Percentiles rank a stretch among this genome's conserved stretches.
Evolutionary conservation across 2,113 vertebrate genomes (phyloP).

Genomic region (Otocyon megalotis): DNA sequence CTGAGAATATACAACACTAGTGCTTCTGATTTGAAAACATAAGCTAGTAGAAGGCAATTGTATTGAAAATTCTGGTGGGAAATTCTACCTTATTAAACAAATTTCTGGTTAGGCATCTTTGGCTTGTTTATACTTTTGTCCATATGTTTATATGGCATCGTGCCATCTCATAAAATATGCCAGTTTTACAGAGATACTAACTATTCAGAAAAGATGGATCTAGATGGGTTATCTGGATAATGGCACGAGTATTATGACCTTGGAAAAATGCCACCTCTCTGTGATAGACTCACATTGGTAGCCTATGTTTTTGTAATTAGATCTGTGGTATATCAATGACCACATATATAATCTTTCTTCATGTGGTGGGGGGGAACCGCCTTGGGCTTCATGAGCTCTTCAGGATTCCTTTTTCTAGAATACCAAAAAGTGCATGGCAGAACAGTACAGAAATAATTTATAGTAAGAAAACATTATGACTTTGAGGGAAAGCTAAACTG

Average conservation of each 20-base stretch:
- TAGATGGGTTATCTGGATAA: constrained; percentile 58
- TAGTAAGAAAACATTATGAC: constrained; percentile 10
- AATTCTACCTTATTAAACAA: constrained; percentile 55
- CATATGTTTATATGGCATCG: constrained; percentile 62
- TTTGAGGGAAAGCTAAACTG: neutral
- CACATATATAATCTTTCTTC: constrained; percentile 32
- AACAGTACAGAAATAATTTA: neutral
- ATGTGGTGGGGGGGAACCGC: neutral
- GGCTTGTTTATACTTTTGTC: constrained; percentile 60
- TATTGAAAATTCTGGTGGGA: neutral
- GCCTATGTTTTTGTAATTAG: constrained; percentile 64
- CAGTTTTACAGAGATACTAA: constrained; percentile 65
- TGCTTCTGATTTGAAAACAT: neutral
- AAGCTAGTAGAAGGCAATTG: neutral
- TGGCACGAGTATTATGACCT: neutral
- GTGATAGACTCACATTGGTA: constrained; percentile 6
- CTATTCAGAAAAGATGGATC: constrained; percentile 40
- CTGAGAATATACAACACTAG: neutral
- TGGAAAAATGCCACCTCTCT: constrained; percentile 69
- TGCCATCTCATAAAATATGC: constrained; percentile 44
- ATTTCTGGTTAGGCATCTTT: constrained; percentile 26
- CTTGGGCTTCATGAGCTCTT: neutral
- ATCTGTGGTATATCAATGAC: constrained; percentile 37
- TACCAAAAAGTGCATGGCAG: neutral
- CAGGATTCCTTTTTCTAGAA: neutral